Evolutionary conservation across 2,888 invertebrate species (phyloP).

Genomic region (Dasypolia templi): DNA sequence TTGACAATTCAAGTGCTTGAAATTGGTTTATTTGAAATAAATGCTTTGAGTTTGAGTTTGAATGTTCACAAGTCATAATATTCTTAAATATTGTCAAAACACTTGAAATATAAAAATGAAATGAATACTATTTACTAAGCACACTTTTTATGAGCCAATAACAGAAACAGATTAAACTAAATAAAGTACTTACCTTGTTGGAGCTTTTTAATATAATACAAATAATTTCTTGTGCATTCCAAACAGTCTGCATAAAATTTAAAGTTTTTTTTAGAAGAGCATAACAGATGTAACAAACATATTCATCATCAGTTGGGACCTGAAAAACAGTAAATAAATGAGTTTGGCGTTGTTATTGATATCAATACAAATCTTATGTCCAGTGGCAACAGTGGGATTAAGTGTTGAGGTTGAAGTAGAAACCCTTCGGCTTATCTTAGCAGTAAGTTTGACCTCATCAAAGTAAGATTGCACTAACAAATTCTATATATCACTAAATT

Average conservation of each 20-base stretch:
- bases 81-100: not conserved
- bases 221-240: slow-evolving; percentile 32
- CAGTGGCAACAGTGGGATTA: not conserved
- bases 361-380: not conserved
- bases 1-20: no score
- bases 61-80: not conserved
- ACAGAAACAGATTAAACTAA: not conserved
- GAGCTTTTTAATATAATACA: not conserved
- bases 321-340: slow-evolving; percentile 22
- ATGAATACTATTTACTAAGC: not conserved
- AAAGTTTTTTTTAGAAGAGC: slow-evolving; percentile 29
- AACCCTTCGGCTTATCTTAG: not conserved
- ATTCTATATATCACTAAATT: not conserved
- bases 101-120: no score
- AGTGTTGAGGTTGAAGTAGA: not conserved
- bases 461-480: not conserved
- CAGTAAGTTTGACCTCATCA: not conserved
- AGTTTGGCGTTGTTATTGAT: not conserved
- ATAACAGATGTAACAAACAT: slow-evolving; percentile 34
- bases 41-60: no score
- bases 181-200: slow-evolving; percentile 14
- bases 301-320: slow-evolving; percentile 29
- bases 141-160: no score
- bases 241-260: slow-evolving; percentile 32
- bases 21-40: no score